Evolutionary conservation across 2,888 invertebrate genomes (phyloP).

Genomic region (Chalcosyrphus nemorum): DNA sequence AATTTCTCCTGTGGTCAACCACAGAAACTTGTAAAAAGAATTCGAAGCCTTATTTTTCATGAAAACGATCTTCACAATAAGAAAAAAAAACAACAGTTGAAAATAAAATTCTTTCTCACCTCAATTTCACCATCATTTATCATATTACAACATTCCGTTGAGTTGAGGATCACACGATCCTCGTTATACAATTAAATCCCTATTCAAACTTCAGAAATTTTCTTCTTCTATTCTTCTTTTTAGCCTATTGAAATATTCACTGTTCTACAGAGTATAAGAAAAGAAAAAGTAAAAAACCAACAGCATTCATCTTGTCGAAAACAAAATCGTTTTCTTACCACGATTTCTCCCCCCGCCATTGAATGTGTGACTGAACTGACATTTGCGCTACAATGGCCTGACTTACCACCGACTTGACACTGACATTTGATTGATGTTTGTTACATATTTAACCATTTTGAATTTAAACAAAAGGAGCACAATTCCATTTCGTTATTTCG

Average conservation of each 20-base stretch:
- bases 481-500: conserved; percentile 52
- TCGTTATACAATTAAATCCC: conserved; percentile 45
- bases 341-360: conserved; percentile 31
- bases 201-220: conserved; percentile 24
- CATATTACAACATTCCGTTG: conserved; percentile 23
- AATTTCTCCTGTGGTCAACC: conserved; percentile 48
- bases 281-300: neutral
- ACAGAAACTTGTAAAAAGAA: conserved; percentile 15
- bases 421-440: conserved; percentile 72
- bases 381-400: conserved; percentile 55
- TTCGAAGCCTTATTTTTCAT: conserved; percentile 3
- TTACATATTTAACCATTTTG: conserved; percentile 57
- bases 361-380: conserved; percentile 47
- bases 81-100: neutral
- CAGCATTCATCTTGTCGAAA: conserved; percentile 37
- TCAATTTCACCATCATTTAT: conserved; percentile 44
- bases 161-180: conserved; percentile 37
- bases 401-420: conserved; percentile 50
- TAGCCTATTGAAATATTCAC: neutral
- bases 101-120: conserved; percentile 9
- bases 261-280: neutral
- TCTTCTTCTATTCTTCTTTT: conserved; percentile 4
- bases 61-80: neutral
- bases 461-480: conserved; percentile 33
- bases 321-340: conserved; percentile 29